A percentile compares a stretch with the other conserved stretches of the same genome.
Evolutionary conservation across 2,888 invertebrate genomes (phyloP).

Genomic region (Acholoe squamosa): DNA sequence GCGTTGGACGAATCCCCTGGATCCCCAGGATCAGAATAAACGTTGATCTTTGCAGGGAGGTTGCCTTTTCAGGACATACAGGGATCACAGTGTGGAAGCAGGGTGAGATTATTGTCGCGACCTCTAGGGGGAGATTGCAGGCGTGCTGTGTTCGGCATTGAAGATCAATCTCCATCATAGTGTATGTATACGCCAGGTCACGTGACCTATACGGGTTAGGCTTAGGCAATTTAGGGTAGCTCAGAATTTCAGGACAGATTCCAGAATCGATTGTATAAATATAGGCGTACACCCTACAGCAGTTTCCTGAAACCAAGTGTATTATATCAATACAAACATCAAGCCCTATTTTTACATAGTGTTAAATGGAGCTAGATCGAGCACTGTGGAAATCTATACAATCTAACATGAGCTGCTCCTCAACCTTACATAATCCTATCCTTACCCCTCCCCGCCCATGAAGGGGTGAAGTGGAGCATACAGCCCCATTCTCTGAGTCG

Average conservation of each 20-base stretch:
- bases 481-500: background rate
- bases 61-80: background rate
- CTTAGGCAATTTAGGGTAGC: background rate
- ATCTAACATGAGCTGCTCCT: too few species aligned
- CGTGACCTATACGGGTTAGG: conserved; percentile 8
- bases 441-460: too few species aligned
- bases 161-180: conserved; percentile 14
- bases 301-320: too few species aligned
- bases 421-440: too few species aligned
- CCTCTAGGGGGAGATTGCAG: background rate
- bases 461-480: background rate
- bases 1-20: background rate
- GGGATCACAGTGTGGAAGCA: background rate
- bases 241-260: too few species aligned
- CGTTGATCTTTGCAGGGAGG: background rate
- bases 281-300: too few species aligned
- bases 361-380: too few species aligned
- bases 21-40: background rate
- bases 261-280: too few species aligned
- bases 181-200: background rate
- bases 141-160: background rate
- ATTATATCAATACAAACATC: too few species aligned
- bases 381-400: too few species aligned
- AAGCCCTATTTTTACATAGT: too few species aligned
- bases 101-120: conserved; percentile 1